Base-by-base conservation (phyloP, 2,797 vertebrate species). In the Cottoperca gobio region DNA sequence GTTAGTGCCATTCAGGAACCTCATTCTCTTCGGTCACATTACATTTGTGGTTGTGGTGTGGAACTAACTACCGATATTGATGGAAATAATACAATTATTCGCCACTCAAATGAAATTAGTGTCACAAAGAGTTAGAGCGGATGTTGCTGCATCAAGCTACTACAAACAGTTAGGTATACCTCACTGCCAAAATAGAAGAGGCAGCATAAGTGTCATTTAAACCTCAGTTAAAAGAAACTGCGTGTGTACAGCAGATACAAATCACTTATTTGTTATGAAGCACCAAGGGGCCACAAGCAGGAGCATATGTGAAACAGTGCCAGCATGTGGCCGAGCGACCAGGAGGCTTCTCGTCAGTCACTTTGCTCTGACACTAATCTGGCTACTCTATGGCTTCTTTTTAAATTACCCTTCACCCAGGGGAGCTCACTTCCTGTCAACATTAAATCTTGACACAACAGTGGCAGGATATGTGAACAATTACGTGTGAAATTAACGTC, bases 341-440 rank as follows among this genome's bases (percentile, higher is more conserved):
- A 76, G 79, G 89, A 91, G 78, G 80, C 82, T 87, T 70, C 85
- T 90, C 87, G 92, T 92, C 90, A 91, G 67, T 93, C 91, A 90
- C 81, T 85, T 65, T 52, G 70, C 82, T 57, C 84, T 84, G 87
- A 92, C 91, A 87, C 75, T 92, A 92, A 91, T 92, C 87, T 92
- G 91, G 87, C 90, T 85, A 74, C 82, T 85, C 77, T 78, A 79
- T 73, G 79, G 74, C 78, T 88, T 82, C 74, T 89, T 91, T 91
- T 85, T 76, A 87, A 92, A 92, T 92, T 86, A 90, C 82, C 84
- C 65, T 39, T 68, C 76, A 87, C 89, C 79, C 74, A 83, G 64
- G 83, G 86, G 83, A 84, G 76, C 71, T 35, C 65, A 17, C 61
- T 63, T 81, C 78, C 82, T 88, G 86, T 91, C 89, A 88, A 79